A percentile compares a stretch with the other conserved stretches of the same genome.
These are phyloP conservation scores for Oryzias melastigma DNA, from an alignment of 2,113 vertebrate species.

Conservation along the genomic window DNA sequence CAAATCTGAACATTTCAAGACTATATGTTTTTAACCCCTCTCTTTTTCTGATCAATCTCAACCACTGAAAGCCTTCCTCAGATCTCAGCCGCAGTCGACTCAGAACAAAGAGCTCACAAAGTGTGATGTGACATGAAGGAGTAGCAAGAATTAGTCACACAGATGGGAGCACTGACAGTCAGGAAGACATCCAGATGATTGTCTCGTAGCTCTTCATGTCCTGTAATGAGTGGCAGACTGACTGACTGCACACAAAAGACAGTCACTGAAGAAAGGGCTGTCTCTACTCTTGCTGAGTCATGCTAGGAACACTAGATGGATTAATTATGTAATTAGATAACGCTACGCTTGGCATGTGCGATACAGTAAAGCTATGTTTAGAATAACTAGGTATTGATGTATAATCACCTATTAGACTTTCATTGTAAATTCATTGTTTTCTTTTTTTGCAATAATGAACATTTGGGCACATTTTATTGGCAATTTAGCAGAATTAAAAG, in stretches of 20 bases:
- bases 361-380: background rate
- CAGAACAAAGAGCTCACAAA: background rate
- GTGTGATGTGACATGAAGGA: slow-evolving; percentile 1
- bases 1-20: too few species aligned
- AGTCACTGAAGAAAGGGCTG: slow-evolving; percentile 41
- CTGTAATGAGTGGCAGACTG: slow-evolving; percentile 58
- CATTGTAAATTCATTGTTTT: too few species aligned
- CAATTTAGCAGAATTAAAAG: too few species aligned
- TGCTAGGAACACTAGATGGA: too few species aligned
- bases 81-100: background rate
- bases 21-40: background rate
- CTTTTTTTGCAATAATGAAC: too few species aligned
- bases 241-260: slow-evolving; percentile 47
- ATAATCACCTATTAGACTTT: too few species aligned
- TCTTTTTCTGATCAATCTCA: background rate
- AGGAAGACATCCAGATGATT: slow-evolving; percentile 15
- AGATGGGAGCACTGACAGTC: slow-evolving; percentile 1
- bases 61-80: background rate
- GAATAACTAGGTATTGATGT: background rate
- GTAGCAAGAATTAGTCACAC: slow-evolving; percentile 6
- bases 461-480: too few species aligned
- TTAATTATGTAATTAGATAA: background rate
- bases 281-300: background rate
- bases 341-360: background rate
- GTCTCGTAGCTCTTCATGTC: slow-evolving; percentile 38